A percentile compares a stretch with the other conserved stretches of the same genome.
Conservation (phyloP, 2,113 vertebrate species). For the Gavialis gangeticus region DNA sequence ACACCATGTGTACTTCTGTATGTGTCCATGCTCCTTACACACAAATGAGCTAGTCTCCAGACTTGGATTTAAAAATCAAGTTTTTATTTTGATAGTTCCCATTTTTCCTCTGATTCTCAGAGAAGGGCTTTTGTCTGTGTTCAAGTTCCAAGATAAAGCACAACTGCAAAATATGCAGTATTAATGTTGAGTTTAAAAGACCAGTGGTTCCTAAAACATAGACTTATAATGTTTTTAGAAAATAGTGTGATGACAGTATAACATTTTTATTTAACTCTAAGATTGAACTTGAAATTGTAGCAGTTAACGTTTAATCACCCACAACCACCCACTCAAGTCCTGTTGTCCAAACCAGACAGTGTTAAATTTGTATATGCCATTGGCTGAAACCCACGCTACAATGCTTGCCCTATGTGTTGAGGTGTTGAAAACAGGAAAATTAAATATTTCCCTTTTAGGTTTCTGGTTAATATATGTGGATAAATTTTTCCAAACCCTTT, state of each 20-base stretch:
- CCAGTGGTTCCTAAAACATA: not conserved
- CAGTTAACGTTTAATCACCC: not conserved
- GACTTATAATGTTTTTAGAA: not conserved
- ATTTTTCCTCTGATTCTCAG: not conserved
- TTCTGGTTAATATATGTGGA: not conserved
- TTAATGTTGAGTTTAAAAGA: not conserved
- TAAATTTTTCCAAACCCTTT: not conserved
- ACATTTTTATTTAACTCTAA: not conserved
- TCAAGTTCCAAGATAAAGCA: not conserved
- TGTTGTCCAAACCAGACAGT: not conserved
- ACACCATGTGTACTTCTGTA: not conserved
- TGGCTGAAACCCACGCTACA: not conserved
- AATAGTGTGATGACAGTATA: not conserved
- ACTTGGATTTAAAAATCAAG: not conserved
- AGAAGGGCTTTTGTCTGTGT: not conserved
- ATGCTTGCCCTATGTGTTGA: not conserved
- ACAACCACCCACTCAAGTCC: not conserved
- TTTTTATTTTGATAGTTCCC: not conserved
- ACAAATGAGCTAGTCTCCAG: slow-evolving; percentile 8
- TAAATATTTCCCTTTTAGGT: not conserved
- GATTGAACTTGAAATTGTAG: not conserved
- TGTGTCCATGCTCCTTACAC: slow-evolving; percentile 9
- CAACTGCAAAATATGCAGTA: not conserved
- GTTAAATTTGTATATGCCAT: not conserved
- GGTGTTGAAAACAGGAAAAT: not conserved